Evolutionary conservation across 2,888 invertebrate species (phyloP).

Genomic region (Petrophora chlorosata): DNA sequence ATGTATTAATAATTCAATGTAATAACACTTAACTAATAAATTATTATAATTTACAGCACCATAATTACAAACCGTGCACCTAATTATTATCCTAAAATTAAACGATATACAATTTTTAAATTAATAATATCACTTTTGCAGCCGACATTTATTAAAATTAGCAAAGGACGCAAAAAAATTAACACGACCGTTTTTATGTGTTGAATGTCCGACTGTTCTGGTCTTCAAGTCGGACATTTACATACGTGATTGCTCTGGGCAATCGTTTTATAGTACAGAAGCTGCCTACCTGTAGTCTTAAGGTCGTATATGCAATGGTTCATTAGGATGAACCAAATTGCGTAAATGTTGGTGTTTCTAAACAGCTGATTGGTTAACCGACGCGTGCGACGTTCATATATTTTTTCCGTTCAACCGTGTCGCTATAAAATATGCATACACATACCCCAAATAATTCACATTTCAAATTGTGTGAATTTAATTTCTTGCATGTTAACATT

Average conservation of each 20-base stretch:
- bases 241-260: conserved; percentile 29
- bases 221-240: conserved; percentile 24
- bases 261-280: conserved; percentile 26
- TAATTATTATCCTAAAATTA: conserved; percentile 15
- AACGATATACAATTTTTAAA: conserved; percentile 17
- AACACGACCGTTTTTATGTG: conserved; percentile 18
- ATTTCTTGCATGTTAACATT: too few relatives aligned
- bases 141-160: conserved; percentile 26
- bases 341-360: too few relatives aligned
- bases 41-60: conserved; percentile 3
- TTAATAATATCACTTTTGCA: conserved; percentile 12
- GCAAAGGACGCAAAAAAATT: conserved; percentile 26
- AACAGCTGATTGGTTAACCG: too few relatives aligned
- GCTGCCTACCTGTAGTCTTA: too few relatives aligned
- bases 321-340: too few relatives aligned
- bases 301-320: too few relatives aligned
- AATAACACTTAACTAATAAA: background rate
- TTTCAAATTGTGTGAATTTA: too few relatives aligned
- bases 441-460: too few relatives aligned
- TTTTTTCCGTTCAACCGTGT: too few relatives aligned
- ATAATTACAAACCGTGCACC: conserved; percentile 8
- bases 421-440: too few relatives aligned
- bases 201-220: conserved; percentile 29
- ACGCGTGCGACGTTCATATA: too few relatives aligned
- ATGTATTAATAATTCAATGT: too few relatives aligned